Evolutionary conservation across 2,113 vertebrate species (phyloP).

Genomic region (Dromaius novaehollandiae): DNA sequence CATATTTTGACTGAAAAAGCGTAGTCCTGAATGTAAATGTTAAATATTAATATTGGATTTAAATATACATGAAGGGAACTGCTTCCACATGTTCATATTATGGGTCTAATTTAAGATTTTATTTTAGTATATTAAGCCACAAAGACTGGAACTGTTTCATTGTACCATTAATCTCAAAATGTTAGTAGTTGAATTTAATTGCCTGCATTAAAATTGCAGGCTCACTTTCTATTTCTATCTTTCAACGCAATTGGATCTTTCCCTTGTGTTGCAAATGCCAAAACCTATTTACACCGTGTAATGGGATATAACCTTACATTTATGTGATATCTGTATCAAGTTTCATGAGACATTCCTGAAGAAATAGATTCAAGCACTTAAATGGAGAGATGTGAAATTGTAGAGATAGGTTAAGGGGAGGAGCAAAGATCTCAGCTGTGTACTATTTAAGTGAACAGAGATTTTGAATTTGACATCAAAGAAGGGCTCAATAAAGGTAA

Average conservation of each 20-base stretch:
- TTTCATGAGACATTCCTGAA: neutral
- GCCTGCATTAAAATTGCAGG: constrained; percentile 14
- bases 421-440: neutral
- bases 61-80: constrained; percentile 26
- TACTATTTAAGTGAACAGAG: neutral
- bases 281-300: neutral
- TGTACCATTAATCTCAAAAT: constrained; percentile 35
- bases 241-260: neutral
- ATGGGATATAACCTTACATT: neutral
- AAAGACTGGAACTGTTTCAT: neutral
- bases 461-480: neutral
- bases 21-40: neutral
- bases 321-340: neutral
- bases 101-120: constrained; percentile 11
- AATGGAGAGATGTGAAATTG: neutral
- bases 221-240: constrained; percentile 18
- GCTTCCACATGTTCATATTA: neutral
- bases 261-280: neutral
- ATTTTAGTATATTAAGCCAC: neutral
- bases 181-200: constrained; percentile 2
- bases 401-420: neutral
- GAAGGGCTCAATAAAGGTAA: neutral
- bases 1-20: constrained; percentile 41
- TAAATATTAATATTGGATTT: constrained; percentile 56
- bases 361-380: neutral